Evolutionary conservation across 2,888 invertebrate genomes (phyloP).

Genomic region (Nomada lathburiana): DNA sequence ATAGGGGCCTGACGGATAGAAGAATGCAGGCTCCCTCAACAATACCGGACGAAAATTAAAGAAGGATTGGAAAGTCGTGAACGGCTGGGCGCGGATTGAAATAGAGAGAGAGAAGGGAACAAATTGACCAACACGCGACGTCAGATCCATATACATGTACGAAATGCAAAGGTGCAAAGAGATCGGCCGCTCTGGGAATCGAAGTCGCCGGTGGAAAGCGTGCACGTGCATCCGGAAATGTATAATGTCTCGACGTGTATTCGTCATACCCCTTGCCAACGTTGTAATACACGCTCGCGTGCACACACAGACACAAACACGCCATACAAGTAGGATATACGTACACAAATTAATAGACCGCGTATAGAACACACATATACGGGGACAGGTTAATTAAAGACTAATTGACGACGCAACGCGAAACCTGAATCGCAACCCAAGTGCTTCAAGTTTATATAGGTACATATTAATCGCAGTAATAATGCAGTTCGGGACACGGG

Average conservation of each 20-base stretch:
- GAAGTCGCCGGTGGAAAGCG: constrained; percentile 25
- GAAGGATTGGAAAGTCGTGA: constrained; percentile 42
- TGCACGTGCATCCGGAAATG: constrained; percentile 56
- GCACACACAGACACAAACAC: constrained; percentile 1
- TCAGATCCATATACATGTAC: background rate
- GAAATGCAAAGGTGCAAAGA: constrained; percentile 1
- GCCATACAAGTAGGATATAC: background rate
- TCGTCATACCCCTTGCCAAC: constrained; percentile 17
- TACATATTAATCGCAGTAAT: constrained; percentile 54
- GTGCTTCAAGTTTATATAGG: constrained; percentile 70
- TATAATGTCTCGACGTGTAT: constrained; percentile 40
- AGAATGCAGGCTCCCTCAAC: constrained; percentile 7
- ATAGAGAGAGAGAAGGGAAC: background rate
- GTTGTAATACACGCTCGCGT: background rate
- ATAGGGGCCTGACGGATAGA: background rate
- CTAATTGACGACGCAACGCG: constrained; percentile 64
- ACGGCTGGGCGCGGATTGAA: background rate
- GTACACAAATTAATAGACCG: background rate
- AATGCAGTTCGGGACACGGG: constrained; percentile 60
- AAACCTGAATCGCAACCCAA: constrained; percentile 69
- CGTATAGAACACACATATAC: constrained; percentile 18
- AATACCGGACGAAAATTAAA: constrained; percentile 31
- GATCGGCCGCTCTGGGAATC: constrained; percentile 18
- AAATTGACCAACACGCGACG: constrained; percentile 7
- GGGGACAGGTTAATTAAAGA: constrained; percentile 66